phyloP scores from a whole-genome alignment of 2,888 invertebrate species.

The Leucoma salicis region DNA sequence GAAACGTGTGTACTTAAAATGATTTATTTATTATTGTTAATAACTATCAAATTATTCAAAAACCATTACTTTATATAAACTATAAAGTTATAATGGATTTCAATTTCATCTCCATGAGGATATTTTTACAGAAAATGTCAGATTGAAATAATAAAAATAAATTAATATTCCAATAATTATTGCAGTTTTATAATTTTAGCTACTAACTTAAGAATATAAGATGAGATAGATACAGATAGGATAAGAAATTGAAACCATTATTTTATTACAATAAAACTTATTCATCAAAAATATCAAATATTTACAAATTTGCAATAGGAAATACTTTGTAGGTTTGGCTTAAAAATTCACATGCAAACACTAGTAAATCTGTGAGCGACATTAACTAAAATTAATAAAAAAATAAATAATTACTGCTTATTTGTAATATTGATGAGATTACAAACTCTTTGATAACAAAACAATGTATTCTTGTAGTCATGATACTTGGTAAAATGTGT shows the following conservation, averaged over 20 bases:
- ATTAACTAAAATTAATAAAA: background rate
- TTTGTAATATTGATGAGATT: constrained; percentile 36
- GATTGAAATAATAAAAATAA: background rate
- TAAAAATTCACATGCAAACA: constrained; percentile 1
- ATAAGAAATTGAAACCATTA: background rate
- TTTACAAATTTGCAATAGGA: constrained; percentile 27
- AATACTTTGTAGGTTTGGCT: constrained; percentile 17
- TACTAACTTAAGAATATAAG: background rate
- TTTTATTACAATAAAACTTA: background rate
- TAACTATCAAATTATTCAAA: background rate
- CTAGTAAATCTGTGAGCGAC: background rate
- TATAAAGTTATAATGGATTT: too few relatives aligned
- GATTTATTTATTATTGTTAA: background rate
- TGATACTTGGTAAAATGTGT: background rate
- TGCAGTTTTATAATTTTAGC: background rate
- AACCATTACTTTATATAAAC: background rate
- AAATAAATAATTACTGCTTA: constrained; percentile 38
- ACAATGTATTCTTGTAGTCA: too few relatives aligned
- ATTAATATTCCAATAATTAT: background rate
- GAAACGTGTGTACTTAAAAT: background rate
- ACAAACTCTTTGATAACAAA: constrained; percentile 10
- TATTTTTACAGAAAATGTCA: background rate
- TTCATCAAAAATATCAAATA: constrained; percentile 10
- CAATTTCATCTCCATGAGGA: background rate
- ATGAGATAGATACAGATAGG: background rate